Base-by-base conservation (phyloP, 2,888 invertebrate species). In the Cremastinae sp. region DNA sequence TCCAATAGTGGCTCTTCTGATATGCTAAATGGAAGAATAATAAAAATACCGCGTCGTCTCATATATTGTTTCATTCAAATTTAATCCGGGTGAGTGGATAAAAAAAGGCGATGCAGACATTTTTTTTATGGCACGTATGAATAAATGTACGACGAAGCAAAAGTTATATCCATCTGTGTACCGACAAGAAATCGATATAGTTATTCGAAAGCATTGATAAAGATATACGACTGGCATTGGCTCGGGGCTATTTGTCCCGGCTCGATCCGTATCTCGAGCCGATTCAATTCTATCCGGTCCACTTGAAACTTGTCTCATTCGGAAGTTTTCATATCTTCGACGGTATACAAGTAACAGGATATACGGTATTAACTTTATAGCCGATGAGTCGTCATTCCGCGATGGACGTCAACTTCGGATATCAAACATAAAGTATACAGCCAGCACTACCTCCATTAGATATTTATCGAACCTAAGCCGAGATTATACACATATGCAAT, bases 271-370 rank as follows among this genome's bases (percentile, higher is more conserved):
- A 59, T 59, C 58, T n/a, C 9, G 9, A n/a, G n/a, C 34, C 8
- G 16, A 58, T 54, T 64, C 69, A 69, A 74, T 74, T 70, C 16
- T 18, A n/a, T 51, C 36, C 28, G 10, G 53, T 74, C 51, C 74
- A 65, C 69, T 74, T 43, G 28, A 70, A 74, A 74, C 69, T 74
- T 53, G 51, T 64, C 59, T 65, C 69, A 53, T 47, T 14, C 43
- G 51, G 45, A 45, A 62, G 45, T 51, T 22, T 49, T 64, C 41
- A 22, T 69, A 49, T 56, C 64, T 16, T 38, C 34, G 58, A 64
- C 70, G 69, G 12, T 51, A 22, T 36, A 65, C 51, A 34, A 12
- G 28, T n/a, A 16, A 38, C 20, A 9, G 16, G 12, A 16, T 12
- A 58, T 49, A 64, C 64, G 64, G 53, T 70, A 70, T 74, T 70